Conservation (phyloP, 2,888 invertebrate genomes). For the Mythimna ferrago region DNA sequence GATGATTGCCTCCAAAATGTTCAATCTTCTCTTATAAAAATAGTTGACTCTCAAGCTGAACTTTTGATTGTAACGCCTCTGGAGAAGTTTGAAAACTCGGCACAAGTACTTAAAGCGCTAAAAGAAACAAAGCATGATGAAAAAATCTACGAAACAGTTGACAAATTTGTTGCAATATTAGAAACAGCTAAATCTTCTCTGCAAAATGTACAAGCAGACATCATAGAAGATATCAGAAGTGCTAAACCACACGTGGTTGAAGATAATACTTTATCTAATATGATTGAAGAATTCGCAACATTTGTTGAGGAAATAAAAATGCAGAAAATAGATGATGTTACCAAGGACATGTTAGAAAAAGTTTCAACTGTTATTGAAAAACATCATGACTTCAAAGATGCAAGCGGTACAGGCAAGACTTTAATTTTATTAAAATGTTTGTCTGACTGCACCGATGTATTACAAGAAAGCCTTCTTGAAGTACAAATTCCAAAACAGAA, state of each 20-base stretch:
- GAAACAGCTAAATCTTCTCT: slow-evolving; percentile 67
- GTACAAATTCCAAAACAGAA: slow-evolving; percentile 59
- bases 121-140: slow-evolving; percentile 53
- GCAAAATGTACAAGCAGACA: slow-evolving; percentile 62
- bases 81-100: slow-evolving; percentile 67
- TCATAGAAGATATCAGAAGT: slow-evolving; percentile 71
- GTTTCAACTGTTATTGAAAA: slow-evolving; percentile 73
- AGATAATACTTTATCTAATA: slow-evolving; percentile 62
- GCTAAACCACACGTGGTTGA: slow-evolving; percentile 47
- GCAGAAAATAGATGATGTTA: slow-evolving; percentile 55
- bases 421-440: slow-evolving; percentile 82
- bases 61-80: slow-evolving; percentile 74
- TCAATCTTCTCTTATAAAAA: slow-evolving; percentile 73
- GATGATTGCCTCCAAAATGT: slow-evolving; percentile 75
- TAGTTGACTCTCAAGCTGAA: slow-evolving; percentile 76
- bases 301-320: slow-evolving; percentile 65
- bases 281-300: slow-evolving; percentile 69
- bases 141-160: slow-evolving; percentile 43
- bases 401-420: slow-evolving; percentile 75
- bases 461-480: slow-evolving; percentile 69
- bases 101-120: slow-evolving; percentile 57
- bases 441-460: slow-evolving; percentile 78
- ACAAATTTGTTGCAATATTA: slow-evolving; percentile 64
- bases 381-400: slow-evolving; percentile 78
- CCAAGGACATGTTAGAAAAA: slow-evolving; percentile 66